Base-by-base conservation (phyloP, 2,113 vertebrate genomes). In the Athene cunicularia region DNA sequence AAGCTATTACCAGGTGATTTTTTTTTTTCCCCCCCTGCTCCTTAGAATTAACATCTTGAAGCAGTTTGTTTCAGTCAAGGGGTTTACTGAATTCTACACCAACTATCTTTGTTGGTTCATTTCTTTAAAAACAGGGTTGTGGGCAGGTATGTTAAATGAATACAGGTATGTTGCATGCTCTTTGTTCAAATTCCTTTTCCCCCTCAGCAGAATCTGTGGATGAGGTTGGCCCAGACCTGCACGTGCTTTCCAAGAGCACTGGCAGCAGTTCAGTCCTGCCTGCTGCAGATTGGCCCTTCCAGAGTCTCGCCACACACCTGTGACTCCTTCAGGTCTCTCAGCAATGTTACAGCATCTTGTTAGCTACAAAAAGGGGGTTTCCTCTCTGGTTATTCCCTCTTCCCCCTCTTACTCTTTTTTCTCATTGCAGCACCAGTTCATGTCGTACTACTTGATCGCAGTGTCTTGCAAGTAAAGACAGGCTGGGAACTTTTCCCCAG, bases 131-230 rank as follows among this genome's bases (percentile, higher is more conserved):
- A 6, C 75, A 93, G 71, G 64, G 37, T 62, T 92, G 66, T 95
- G 86, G 83, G 72, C 80, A 92, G 79, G 18, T 88, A 56, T 1
- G 2, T 66, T 90, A 95, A 45, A 53, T 66, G 80, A 95, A 58
- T 93, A 79, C 80, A 95, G 22, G 92, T 62, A 86, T 7, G 14
- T 91, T 94, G 95, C 73, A 88, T 86, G 91, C 94, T 94, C 50
- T 80, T 72, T 88, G 56, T 93, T 95, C 77, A 92, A 64, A 76
- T 88, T 74, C 60, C 26, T 86, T 86, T 73, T 70, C 50, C 72
- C 62, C 32, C 8, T 4, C 22, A 71, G 79, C 80, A 86, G 86
- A 86, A 32, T 67, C 41, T 75, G 15, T 92, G 90, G 84, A 55
- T 95, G 56, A 75, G 28, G 45, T 84, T 93, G 58, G 58, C 47